phyloP scores from a whole-genome alignment of 1,140 invertebrate genomes.

The Scaptomyza graminum region DNA sequence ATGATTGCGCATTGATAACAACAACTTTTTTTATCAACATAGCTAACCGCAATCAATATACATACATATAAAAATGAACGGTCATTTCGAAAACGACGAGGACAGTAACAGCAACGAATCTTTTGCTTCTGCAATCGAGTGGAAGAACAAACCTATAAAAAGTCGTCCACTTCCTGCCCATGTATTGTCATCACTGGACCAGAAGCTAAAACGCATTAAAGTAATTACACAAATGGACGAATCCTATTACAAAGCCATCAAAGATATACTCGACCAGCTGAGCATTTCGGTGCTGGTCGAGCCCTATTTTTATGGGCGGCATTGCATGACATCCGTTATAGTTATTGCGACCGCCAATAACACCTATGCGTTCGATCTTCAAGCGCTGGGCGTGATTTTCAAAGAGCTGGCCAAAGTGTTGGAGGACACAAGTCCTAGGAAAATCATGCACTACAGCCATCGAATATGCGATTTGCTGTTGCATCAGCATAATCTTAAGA shows the following conservation, averaged over 20 bases:
- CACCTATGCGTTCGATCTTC: constrained; percentile 54
- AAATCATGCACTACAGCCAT: constrained; percentile 62
- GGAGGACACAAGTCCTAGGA: constrained; percentile 39
- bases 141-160: background rate
- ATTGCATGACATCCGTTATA: constrained; percentile 37
- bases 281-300: constrained; percentile 54
- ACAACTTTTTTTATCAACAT: background rate
- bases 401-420: constrained; percentile 37
- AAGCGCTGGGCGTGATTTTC: constrained; percentile 45
- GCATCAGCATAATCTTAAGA: constrained; percentile 29
- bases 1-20: too few species aligned
- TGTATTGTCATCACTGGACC: constrained; percentile 28
- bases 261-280: constrained; percentile 45
- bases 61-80: background rate
- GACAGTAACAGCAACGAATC: constrained; percentile 20
- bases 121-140: constrained; percentile 4
- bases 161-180: constrained; percentile 14
- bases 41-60: background rate
- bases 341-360: constrained; percentile 50
- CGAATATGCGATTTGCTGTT: constrained; percentile 47
- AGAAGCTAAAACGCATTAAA: constrained; percentile 36
- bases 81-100: background rate
- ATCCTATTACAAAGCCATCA: constrained; percentile 41
- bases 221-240: constrained; percentile 48
- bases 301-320: constrained; percentile 61